Conservation (phyloP, 2,113 vertebrate species). For the Noturus placidus region DNA sequence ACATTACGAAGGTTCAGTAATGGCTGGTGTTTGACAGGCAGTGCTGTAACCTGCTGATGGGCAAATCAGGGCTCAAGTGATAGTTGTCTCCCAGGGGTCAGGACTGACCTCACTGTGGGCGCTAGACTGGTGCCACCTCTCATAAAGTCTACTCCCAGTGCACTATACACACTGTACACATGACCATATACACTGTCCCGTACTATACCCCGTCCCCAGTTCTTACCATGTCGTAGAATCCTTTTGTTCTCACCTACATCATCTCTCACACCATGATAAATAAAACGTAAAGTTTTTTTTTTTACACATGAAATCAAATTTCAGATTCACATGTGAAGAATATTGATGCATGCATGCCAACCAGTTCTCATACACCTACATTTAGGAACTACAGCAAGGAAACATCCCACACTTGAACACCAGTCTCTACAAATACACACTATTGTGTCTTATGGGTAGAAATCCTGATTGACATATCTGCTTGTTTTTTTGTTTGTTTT, state of each 20-base stretch:
- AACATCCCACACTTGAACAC: background rate
- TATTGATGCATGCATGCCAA: background rate
- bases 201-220: background rate
- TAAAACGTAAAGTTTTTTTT: background rate
- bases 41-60: conserved; percentile 48
- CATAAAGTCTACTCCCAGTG: background rate
- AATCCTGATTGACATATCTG: background rate
- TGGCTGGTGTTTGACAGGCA: background rate
- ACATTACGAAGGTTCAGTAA: background rate
- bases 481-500: background rate
- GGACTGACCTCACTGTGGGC: background rate
- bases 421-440: background rate
- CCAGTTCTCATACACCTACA: background rate
- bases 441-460: background rate
- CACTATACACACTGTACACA: background rate
- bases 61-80: conserved; percentile 56
- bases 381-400: background rate
- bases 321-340: background rate
- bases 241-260: background rate
- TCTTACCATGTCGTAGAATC: background rate
- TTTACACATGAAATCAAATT: background rate
- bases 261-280: background rate
- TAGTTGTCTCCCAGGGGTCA: conserved; percentile 24
- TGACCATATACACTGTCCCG: background rate
- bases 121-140: background rate